These are phyloP conservation scores for Archivesica marissinica DNA, from an alignment of 1,140 invertebrate genomes.

Conservation along the genomic window DNA sequence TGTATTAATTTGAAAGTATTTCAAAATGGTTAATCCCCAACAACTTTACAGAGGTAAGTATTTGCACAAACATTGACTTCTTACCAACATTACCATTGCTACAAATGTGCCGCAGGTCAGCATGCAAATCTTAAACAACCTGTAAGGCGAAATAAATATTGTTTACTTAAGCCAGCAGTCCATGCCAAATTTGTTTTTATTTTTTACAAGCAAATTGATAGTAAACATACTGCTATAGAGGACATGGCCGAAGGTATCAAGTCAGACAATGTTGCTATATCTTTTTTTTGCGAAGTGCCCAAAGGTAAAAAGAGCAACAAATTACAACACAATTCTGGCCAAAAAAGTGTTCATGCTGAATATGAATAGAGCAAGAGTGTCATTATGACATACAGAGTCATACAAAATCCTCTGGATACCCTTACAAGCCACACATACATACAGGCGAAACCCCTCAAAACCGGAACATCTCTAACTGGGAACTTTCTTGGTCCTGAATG, in stretches of 20 bases:
- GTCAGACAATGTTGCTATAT: conserved; percentile 26
- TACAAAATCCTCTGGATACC: too few species aligned
- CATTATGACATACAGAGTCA: too few species aligned
- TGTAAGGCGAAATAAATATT: conserved; percentile 34
- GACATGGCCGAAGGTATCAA: neutral
- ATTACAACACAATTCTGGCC: too few species aligned
- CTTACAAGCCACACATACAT: too few species aligned
- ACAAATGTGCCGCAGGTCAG: neutral
- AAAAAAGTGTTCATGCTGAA: too few species aligned
- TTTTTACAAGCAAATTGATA: neutral
- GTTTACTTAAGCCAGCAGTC: conserved; percentile 28
- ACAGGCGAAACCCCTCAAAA: too few species aligned
- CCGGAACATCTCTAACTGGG: too few species aligned
- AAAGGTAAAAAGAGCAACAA: neutral
- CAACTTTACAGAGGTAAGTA: neutral
- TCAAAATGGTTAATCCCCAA: neutral
- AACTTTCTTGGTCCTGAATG: too few species aligned
- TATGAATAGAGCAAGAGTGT: too few species aligned
- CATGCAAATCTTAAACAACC: neutral
- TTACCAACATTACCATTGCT: neutral
- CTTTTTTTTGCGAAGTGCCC: neutral
- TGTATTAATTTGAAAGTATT: neutral
- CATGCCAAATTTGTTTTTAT: conserved; percentile 53
- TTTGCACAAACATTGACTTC: conserved; percentile 1
- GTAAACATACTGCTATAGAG: conserved; percentile 21